Conservation (phyloP, 2,888 invertebrate genomes). For the Syrphus vitripennis region DNA sequence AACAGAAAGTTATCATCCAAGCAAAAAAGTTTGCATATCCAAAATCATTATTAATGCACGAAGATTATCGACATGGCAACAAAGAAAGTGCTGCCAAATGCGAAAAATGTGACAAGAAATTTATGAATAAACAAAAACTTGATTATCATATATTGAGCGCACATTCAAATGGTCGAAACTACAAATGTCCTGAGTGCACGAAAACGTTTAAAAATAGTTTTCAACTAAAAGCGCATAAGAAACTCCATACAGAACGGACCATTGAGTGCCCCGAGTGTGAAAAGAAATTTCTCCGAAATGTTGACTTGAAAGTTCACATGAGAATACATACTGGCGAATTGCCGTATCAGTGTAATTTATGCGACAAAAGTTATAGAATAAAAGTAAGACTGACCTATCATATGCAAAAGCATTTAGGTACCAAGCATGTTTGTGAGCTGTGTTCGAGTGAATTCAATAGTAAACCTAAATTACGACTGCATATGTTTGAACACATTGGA, state of each 20-base stretch:
- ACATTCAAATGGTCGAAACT: constrained; percentile 54
- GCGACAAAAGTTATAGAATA: constrained; percentile 73
- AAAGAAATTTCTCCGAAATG: constrained; percentile 72
- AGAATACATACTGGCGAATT: constrained; percentile 74
- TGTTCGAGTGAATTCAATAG: constrained; percentile 72
- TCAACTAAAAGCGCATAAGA: constrained; percentile 72
- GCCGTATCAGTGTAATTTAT: constrained; percentile 73
- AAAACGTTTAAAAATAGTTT: constrained; percentile 73
- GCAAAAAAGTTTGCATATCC: constrained; percentile 62
- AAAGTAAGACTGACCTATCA: constrained; percentile 74
- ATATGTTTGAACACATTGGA: constrained; percentile 73
- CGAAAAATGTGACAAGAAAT: constrained; percentile 39
- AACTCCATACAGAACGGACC: constrained; percentile 71
- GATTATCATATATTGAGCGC: constrained; percentile 39
- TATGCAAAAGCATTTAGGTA: constrained; percentile 73
- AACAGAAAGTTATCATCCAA: neutral
- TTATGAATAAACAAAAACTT: constrained; percentile 27
- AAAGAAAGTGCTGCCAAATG: constrained; percentile 40
- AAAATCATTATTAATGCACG: constrained; percentile 65
- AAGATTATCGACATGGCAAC: constrained; percentile 61
- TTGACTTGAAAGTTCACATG: constrained; percentile 73
- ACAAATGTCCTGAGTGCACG: constrained; percentile 73
- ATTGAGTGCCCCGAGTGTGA: constrained; percentile 72
- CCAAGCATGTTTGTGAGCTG: constrained; percentile 71
- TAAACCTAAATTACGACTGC: constrained; percentile 72